phyloP scores from a whole-genome alignment of 2,113 vertebrate genomes.

The Hyperoodon ampullatus region DNA sequence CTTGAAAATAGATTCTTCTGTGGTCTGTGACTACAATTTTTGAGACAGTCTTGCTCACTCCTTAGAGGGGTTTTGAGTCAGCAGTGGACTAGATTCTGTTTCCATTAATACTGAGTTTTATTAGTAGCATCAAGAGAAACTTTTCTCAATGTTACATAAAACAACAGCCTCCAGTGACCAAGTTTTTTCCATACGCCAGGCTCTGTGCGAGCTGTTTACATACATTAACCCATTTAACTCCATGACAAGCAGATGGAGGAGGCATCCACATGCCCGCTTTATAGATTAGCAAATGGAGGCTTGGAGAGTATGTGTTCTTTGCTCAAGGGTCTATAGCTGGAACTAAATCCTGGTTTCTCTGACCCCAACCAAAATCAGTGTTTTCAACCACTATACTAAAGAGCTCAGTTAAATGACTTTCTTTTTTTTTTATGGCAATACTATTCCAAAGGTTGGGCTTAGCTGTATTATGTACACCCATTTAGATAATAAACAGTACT shows the following conservation, averaged over 20 bases:
- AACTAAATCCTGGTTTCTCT: not conserved
- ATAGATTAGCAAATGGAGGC: not conserved
- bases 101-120: not conserved
- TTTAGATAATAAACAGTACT: not conserved
- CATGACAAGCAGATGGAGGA: not conserved
- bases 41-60: not conserved
- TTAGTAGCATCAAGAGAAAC: not conserved
- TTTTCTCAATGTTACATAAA: not conserved
- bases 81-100: not conserved
- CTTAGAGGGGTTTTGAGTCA: not conserved
- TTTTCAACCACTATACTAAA: not conserved
- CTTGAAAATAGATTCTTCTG: slow-evolving; percentile 32
- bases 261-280: not conserved
- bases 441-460: not conserved
- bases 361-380: not conserved
- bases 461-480: too few species aligned
- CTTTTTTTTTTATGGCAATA: not conserved
- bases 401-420: not conserved
- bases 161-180: not conserved
- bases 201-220: not conserved
- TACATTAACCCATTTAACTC: not conserved
- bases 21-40: not conserved
- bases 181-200: not conserved
- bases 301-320: not conserved
- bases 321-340: not conserved